Evolutionary conservation across 2,888 invertebrate genomes (phyloP), one percentile per base, ranked within the genome.

Genomic region (Prosopocoilus inquinatus): DNA sequence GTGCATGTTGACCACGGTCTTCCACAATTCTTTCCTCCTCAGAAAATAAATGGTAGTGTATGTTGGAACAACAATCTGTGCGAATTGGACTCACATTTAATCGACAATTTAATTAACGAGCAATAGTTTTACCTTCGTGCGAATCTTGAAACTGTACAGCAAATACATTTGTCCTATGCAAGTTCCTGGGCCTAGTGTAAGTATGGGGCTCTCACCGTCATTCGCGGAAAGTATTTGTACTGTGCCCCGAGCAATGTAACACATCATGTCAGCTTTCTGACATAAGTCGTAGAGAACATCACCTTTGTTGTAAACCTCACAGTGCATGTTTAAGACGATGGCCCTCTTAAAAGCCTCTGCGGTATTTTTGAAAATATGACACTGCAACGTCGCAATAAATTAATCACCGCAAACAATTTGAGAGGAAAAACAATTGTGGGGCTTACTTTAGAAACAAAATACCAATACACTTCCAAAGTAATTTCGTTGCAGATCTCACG

Each of bases 191-290:
- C 63, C 64, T 13, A 67, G 57, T 5, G 66, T 63, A 9, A 67
- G 28, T 49, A 67, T 50, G 5, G 67, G 62, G 56, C 66, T 67
- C 34, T 64, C 63, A 11, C 57, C 56, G 43, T 67, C 66, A 50
- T 65, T 62, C 1, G 57, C 60, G 1, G 67, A 67, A 11, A 67
- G 52, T 3, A 67, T 55, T 41, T 66, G 62, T 7, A 67, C 33
- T 38, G 48, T 65, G 8, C 68, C 68, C 15, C 60, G 56, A 7
- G 62, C 53, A 1, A 68, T 55, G 43, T 62, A 67, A 9, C 62
- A 58, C 59, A 68, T 60, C 7, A 46, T 51, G 11, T 63, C 53
- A 12, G 49, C 45, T 13, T 16, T 4, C 15, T 41, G 45, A 3
- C 45, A 44, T 15, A 53, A 15, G 9, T 57, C 57, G 33, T 45